phyloP scores from a whole-genome alignment of 2,888 invertebrate species.

The Venustoraphidia nigricollis region DNA sequence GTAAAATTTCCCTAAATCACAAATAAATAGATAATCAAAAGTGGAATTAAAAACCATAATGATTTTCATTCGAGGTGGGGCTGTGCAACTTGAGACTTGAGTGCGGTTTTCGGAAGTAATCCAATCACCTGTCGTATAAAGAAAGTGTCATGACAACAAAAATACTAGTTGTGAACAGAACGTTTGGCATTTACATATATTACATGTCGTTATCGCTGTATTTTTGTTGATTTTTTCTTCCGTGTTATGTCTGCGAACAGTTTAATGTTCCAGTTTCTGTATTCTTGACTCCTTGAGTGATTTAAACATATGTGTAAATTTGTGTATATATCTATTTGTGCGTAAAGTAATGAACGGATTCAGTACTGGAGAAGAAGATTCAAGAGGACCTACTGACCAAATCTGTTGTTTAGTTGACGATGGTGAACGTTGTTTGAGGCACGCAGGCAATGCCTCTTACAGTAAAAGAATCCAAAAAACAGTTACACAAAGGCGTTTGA shows the following conservation, averaged over 20 bases:
- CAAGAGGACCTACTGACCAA: conserved; percentile 73
- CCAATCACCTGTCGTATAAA: no score
- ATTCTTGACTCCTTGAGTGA: background rate
- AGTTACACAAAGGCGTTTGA: conserved; percentile 78
- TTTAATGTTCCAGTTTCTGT: conserved; percentile 2
- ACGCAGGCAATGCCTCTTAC: conserved; percentile 89
- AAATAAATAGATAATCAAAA: no score
- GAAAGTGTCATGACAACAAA: no score
- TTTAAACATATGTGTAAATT: conserved; percentile 31
- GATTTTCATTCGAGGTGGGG: no score
- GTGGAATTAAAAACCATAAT: no score
- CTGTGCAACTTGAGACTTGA: no score
- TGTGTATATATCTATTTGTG: conserved; percentile 32
- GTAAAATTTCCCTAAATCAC: no score
- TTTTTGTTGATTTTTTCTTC: conserved; percentile 19
- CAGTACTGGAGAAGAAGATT: conserved; percentile 84
- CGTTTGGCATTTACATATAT: conserved; percentile 12
- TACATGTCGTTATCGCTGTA: conserved; percentile 12
- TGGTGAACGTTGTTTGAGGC: conserved; percentile 69
- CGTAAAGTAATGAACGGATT: conserved; percentile 63
- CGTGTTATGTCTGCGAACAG: conserved; percentile 6
- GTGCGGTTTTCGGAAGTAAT: no score
- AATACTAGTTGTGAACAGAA: no score
- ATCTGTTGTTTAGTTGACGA: conserved; percentile 88
- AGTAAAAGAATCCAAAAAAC: conserved; percentile 94